Percentiles rank a stretch among this genome's conserved stretches.
Conservation (phyloP, 2,113 vertebrate genomes). For the Perca schrenkii region DNA sequence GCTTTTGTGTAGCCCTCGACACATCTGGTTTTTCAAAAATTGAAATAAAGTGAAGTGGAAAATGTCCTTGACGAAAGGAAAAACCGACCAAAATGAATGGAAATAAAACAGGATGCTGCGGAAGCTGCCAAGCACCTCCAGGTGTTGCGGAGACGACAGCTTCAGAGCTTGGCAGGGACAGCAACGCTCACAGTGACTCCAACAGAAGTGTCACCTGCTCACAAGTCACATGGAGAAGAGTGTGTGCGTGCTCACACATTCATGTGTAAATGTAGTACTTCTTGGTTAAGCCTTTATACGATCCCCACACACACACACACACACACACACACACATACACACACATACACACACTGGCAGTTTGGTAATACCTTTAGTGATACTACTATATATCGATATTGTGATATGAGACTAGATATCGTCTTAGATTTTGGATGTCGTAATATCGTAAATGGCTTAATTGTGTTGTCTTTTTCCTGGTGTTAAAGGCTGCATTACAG, state of each 20-base stretch:
- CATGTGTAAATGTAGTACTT: not conserved
- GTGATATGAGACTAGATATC: no score
- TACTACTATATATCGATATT: no score
- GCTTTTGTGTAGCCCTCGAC: not conserved
- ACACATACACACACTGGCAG: not conserved
- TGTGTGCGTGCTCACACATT: not conserved
- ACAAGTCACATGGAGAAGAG: not conserved
- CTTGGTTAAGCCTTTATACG: not conserved
- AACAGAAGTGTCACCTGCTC: slow-evolving; percentile 12
- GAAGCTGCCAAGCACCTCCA: slow-evolving; percentile 49
- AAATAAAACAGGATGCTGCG: not conserved
- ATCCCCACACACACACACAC: not conserved
- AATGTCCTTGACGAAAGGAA: not conserved
- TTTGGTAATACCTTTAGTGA: not conserved
- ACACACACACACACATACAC: not conserved
- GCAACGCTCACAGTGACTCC: slow-evolving; percentile 2
- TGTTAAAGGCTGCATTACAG: no score
- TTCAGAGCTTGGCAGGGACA: slow-evolving; percentile 19
- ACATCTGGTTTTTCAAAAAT: not conserved
- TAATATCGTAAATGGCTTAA: no score
- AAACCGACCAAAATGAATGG: not conserved
- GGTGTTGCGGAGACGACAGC: slow-evolving; percentile 26
- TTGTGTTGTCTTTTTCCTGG: no score
- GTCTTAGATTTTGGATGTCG: no score
- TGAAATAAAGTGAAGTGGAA: not conserved